Evolutionary conservation across 2,113 vertebrate species (phyloP), one percentile per base, ranked within the genome.

Genomic region (Pedionomus torquatus): DNA sequence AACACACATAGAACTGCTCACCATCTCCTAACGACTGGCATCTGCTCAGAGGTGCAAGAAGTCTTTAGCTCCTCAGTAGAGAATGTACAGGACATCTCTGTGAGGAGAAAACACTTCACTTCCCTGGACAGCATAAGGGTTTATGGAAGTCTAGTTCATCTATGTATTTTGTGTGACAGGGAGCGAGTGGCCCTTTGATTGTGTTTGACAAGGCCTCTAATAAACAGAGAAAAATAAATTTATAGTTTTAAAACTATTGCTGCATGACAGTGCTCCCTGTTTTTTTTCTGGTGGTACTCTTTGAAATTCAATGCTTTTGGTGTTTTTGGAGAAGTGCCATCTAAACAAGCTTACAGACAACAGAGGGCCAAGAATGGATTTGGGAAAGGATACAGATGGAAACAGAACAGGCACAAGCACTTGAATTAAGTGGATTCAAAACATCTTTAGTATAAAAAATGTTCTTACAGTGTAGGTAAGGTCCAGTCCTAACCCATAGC

Each of bases 11-110:
- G 21, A 68, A 48, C 17, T 79, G 54, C 26, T 58, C 60, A 18
- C 0, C 2, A 17, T 19, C 26, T 57, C 83, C 18, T n/a, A 35
- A 24, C 14, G 55, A 33, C 28, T 10, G n/a, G 19, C 2, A 1
- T 70, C 64, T 83, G 33, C 39, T 82, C 52, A 21, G 7, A 23
- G 31, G 10, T 46, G 25, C n/a, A 49, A 57, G 63, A 48, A 81
- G 14, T 7, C 21, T 75, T 72, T 35, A 7, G 4, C 35, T 87
- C 39, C 66, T 65, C 49, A 69, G 25, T 31, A 31, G 43, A 83
- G 57, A 83, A 71, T 2, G 37, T 57, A 77, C 17, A 80, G 46
- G 61, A 57, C 8, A 64, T 7, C 17, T 71, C 31, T 65, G 15
- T 0, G 3, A 83, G 35, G 7, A 81, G 51, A 60, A 60, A 71